These are phyloP conservation scores for Macrophya annulata DNA, from an alignment of 2,888 invertebrate genomes.

Conservation along the genomic window DNA sequence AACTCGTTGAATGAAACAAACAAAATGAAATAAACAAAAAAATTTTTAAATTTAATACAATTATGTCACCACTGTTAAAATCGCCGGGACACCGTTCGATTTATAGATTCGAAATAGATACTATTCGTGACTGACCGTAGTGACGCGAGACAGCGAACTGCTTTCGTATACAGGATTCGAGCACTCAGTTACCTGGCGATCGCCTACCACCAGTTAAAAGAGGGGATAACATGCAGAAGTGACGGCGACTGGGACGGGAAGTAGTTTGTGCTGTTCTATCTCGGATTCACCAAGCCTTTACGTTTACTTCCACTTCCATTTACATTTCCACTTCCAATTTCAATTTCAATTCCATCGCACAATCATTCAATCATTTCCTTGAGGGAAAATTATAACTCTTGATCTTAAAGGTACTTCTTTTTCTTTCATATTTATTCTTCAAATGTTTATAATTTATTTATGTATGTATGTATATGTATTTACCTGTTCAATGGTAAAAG, in stretches of 20 bases:
- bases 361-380: not conserved
- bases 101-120: not conserved
- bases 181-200: constrained; percentile 37
- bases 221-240: constrained; percentile 37
- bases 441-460: not conserved
- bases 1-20: not conserved
- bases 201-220: constrained; percentile 26
- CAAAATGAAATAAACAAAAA: not conserved
- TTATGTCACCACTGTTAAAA: constrained; percentile 28
- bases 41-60: not conserved
- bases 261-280: constrained; percentile 23
- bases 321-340: not conserved
- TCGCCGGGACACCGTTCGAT: not conserved
- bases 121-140: constrained; percentile 37
- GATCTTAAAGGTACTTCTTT: not conserved
- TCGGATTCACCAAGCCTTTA: constrained; percentile 37
- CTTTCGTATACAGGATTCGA: constrained; percentile 46
- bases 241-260: constrained; percentile 50
- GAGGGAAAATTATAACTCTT: not conserved
- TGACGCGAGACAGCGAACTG: constrained; percentile 52
- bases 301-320: constrained; percentile 15
- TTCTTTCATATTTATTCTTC: not conserved
- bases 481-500: not conserved
- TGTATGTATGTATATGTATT: not conserved
- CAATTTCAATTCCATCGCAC: not conserved